phyloP scores from a whole-genome alignment of 2,888 invertebrate species.

The Macrophya alboannulata region DNA sequence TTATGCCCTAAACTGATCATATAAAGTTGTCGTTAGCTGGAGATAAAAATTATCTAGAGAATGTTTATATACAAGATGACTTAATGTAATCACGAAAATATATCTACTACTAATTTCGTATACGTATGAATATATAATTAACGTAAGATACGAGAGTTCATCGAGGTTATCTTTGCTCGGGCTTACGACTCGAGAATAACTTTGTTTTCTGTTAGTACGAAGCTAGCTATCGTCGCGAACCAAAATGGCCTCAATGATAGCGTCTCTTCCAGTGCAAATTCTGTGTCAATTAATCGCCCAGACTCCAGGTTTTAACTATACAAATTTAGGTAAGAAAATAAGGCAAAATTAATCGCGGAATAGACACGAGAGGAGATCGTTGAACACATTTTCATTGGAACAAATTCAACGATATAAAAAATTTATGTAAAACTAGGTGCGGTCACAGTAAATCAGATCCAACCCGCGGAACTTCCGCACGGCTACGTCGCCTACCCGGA shows the following conservation, averaged over 20 bases:
- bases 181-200: background rate
- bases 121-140: background rate
- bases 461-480: background rate
- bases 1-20: background rate
- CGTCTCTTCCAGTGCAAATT: conserved; percentile 6
- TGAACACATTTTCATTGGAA: background rate
- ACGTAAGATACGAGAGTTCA: background rate
- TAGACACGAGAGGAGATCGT: background rate
- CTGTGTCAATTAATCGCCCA: conserved; percentile 10
- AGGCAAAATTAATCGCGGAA: background rate
- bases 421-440: background rate
- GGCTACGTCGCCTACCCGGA: conserved; percentile 29
- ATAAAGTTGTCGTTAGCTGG: background rate
- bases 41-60: background rate
- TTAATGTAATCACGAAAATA: background rate
- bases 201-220: background rate
- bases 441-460: background rate
- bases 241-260: background rate
- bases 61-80: background rate
- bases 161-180: background rate
- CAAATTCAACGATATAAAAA: background rate
- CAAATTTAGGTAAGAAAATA: conserved; percentile 19
- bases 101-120: background rate
- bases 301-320: background rate
- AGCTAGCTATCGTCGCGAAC: background rate